These are phyloP conservation scores for Argopecten irradians DNA, from an alignment of 1,140 invertebrate species.

Conservation along the genomic window DNA sequence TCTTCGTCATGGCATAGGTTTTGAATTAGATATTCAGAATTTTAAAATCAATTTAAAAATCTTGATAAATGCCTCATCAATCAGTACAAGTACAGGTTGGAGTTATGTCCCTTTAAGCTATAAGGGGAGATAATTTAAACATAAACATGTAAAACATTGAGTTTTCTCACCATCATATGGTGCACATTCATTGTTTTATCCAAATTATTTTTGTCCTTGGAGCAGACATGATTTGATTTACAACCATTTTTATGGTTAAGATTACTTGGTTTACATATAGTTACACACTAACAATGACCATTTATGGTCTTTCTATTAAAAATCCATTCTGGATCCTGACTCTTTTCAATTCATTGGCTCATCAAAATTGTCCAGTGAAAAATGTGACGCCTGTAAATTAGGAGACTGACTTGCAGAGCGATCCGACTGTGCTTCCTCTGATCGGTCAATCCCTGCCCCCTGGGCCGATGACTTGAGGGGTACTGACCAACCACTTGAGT, in stretches of 20 bases:
- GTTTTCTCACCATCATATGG: not conserved
- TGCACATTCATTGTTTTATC: not conserved
- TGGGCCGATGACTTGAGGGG: not conserved
- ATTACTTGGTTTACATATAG: no score
- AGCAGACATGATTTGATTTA: not conserved
- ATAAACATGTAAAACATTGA: not conserved
- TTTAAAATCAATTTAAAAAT: no score
- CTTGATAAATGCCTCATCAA: not conserved
- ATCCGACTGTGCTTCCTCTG: not conserved
- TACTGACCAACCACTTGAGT: not conserved
- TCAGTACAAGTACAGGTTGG: not conserved
- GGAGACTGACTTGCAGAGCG: not conserved
- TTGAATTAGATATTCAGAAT: no score
- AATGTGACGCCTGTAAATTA: not conserved
- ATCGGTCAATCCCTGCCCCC: not conserved
- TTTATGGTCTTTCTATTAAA: not conserved
- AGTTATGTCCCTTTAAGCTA: not conserved
- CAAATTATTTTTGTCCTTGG: not conserved
- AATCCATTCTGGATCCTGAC: not conserved
- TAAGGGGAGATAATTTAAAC: not conserved
- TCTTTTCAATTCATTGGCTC: constrained; percentile 1
- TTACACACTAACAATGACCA: not conserved
- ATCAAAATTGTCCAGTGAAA: not conserved
- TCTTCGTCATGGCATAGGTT: no score
- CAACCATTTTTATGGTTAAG: not conserved